Percentiles rank a stretch among this genome's conserved stretches.
These are phyloP conservation scores for Apus apus DNA, from an alignment of 2,113 vertebrate genomes.

Conservation along the genomic window DNA sequence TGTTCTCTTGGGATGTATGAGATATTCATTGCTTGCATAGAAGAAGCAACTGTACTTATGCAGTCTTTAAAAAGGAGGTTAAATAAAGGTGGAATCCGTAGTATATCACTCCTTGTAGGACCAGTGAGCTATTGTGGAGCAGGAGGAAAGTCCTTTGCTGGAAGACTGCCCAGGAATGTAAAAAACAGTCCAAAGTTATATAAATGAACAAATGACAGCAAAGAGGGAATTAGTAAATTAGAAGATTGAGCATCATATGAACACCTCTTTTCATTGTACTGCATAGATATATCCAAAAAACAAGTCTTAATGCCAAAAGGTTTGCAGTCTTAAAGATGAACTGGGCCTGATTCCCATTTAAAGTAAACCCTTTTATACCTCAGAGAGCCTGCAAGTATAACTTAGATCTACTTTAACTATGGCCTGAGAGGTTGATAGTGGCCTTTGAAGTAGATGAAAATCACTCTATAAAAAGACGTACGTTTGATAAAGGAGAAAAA, in stretches of 20 bases:
- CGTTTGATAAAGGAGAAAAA: not conserved
- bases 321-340: not conserved
- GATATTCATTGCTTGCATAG: not conserved
- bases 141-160: not conserved
- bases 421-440: not conserved
- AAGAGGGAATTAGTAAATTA: not conserved
- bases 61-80: not conserved
- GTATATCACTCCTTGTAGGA: not conserved
- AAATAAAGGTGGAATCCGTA: not conserved
- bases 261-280: not conserved
- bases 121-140: not conserved
- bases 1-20: not conserved
- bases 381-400: not conserved
- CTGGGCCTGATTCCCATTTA: not conserved
- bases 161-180: not conserved
- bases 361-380: not conserved
- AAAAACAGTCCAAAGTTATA: not conserved
- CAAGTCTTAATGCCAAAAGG: not conserved
- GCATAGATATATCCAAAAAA: not conserved
- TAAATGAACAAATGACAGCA: not conserved
- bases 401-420: not conserved
- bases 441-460: not conserved
- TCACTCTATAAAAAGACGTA: not conserved
- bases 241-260: not conserved
- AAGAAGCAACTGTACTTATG: not conserved